Percentiles rank a stretch among this genome's conserved stretches.
phyloP scores from a whole-genome alignment of 64 coral and sea anemone species.

The Platygyra sinensis region DNA sequence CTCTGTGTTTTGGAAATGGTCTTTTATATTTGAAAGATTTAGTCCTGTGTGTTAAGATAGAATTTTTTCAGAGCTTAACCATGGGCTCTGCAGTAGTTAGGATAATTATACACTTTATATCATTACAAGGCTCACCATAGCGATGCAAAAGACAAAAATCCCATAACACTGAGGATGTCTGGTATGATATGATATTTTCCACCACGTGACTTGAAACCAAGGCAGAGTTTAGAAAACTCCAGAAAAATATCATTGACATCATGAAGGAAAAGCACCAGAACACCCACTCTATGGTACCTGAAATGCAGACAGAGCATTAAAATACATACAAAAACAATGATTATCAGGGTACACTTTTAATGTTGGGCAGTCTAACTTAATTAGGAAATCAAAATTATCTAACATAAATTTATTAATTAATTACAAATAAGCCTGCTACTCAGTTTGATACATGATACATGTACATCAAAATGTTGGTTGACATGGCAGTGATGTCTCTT shows the following conservation, averaged over 20 bases:
- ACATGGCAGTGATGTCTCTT: no score
- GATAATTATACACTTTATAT: no score
- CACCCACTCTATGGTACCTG: constrained; percentile 92
- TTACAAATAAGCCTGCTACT: no score
- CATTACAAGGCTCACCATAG: constrained; percentile 69
- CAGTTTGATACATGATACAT: no score
- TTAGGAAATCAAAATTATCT: neutral
- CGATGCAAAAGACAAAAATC: constrained; percentile 77
- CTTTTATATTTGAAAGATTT: no score
- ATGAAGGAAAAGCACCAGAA: constrained; percentile 93
- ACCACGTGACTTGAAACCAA: constrained; percentile 76
- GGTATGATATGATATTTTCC: constrained; percentile 54
- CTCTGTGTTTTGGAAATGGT: no score
- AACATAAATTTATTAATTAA: no score
- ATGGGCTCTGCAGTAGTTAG: no score
- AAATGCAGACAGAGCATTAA: neutral
- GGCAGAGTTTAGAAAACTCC: constrained; percentile 84
- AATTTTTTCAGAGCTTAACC: no score
- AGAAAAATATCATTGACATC: constrained; percentile 89
- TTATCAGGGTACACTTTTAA: neutral
- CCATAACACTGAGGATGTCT: constrained; percentile 58
- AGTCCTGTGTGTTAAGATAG: no score
- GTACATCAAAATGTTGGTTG: no score
- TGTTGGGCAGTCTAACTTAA: neutral
- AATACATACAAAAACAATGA: neutral